Evolutionary conservation across 2,888 invertebrate species (phyloP).

Genomic region (Netelia fuscicornis): DNA sequence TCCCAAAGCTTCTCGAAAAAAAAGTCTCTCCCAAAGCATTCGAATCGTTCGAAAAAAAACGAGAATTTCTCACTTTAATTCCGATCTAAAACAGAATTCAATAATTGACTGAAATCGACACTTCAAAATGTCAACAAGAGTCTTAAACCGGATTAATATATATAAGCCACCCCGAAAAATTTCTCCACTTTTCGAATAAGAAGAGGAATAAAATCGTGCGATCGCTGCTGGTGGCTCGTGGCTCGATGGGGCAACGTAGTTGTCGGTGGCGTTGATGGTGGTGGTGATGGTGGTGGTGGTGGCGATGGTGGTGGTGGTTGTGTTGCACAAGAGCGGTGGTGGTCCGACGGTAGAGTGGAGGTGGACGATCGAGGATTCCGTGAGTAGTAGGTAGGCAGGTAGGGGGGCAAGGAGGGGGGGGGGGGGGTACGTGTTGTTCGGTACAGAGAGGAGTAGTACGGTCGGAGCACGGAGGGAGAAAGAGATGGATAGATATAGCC

Average conservation of each 20-base stretch:
- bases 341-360: conserved; percentile 38
- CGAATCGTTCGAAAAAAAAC: neutral
- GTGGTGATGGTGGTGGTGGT: conserved; percentile 29
- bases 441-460: conserved; percentile 66
- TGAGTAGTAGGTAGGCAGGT: neutral
- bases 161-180: conserved; percentile 13
- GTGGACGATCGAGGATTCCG: conserved; percentile 60
- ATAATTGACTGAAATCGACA: neutral
- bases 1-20: no score
- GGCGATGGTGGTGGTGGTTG: conserved; percentile 50
- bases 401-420: neutral
- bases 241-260: conserved; percentile 34
- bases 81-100: neutral
- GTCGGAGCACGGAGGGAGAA: conserved; percentile 24
- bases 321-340: conserved; percentile 25
- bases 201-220: conserved; percentile 4
- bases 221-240: conserved; percentile 51
- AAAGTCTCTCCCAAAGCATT: no score
- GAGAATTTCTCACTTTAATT: neutral
- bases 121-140: conserved; percentile 1
- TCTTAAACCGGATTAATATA: neutral
- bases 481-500: conserved; percentile 63
- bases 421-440: conserved; percentile 49
- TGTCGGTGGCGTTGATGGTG: conserved; percentile 31
- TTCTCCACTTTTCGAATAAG: conserved; percentile 15